A percentile compares a stretch with the other conserved stretches of the same genome.
Conservation (phyloP, 2,113 vertebrate genomes). For the Anthoscopus minutus region DNA sequence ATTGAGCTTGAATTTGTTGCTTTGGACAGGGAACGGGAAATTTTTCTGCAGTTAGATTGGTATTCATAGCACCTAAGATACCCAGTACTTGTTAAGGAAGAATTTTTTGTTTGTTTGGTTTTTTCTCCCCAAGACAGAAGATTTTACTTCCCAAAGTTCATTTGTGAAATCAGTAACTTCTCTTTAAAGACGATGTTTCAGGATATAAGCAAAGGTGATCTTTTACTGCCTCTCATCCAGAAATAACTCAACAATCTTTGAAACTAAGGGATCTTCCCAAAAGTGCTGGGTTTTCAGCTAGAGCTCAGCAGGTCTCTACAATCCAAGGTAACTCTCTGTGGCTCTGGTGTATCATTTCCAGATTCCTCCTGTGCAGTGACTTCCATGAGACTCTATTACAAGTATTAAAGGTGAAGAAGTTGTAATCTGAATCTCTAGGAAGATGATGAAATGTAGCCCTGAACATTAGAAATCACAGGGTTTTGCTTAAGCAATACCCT, state of each 20-base stretch:
- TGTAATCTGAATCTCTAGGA: background rate
- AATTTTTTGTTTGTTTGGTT: background rate
- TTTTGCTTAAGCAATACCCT: background rate
- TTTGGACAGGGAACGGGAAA: background rate
- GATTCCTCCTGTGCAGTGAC: background rate
- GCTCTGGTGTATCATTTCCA: background rate
- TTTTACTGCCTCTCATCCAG: background rate
- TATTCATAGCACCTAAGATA: background rate
- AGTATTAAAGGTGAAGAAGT: background rate
- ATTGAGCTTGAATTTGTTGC: background rate
- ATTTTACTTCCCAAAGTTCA: background rate
- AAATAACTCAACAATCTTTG: background rate
- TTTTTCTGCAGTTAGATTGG: background rate
- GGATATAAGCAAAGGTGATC: background rate
- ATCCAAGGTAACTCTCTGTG: background rate
- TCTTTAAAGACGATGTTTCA: background rate
- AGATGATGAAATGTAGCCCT: background rate
- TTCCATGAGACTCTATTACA: background rate
- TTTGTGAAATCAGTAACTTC: background rate
- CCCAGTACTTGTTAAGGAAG: fast-evolving
- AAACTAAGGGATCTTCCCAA: background rate
- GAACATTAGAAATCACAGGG: fast-evolving
- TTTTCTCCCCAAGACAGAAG: background rate
- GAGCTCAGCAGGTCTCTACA: background rate
- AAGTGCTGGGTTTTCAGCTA: fast-evolving